A percentile compares a stretch with the other conserved stretches of the same genome.
These are phyloP conservation scores for Epinotia bilunana DNA, from an alignment of 2,888 invertebrate species.

Conservation along the genomic window DNA sequence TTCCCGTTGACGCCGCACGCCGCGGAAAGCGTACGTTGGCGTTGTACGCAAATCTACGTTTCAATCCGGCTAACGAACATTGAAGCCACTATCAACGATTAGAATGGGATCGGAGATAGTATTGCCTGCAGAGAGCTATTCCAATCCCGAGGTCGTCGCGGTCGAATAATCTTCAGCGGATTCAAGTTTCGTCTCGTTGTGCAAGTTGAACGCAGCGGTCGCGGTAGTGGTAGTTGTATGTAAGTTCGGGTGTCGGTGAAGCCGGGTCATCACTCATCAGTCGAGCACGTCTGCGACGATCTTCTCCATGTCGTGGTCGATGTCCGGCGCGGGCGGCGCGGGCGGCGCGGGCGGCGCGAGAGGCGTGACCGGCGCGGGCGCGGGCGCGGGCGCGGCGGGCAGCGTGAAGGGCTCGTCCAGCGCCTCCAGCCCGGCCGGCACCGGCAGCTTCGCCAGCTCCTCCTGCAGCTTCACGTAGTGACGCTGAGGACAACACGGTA, in stretches of 20 bases:
- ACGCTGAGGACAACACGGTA: conserved; percentile 79
- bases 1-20: not conserved
- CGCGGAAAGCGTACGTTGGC: not conserved
- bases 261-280: conserved; percentile 70
- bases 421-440: conserved; percentile 90
- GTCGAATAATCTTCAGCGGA: not conserved
- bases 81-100: not conserved
- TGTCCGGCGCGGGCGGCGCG: conserved; percentile 75
- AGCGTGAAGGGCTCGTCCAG: conserved; percentile 85
- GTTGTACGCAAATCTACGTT: not conserved
- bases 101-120: too few species aligned
- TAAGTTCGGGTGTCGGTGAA: not conserved
- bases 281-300: conserved; percentile 89
- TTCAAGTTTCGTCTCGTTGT: not conserved
- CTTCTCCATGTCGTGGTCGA: conserved; percentile 91
- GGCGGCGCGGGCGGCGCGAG: conserved; percentile 55
- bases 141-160: too few species aligned
- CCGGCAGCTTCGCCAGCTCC: conserved; percentile 92
- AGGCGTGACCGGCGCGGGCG: conserved; percentile 52
- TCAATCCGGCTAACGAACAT: not conserved
- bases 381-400: conserved; percentile 65
- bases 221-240: too few species aligned
- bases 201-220: too few species aligned
- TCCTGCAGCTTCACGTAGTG: conserved; percentile 93
- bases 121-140: too few species aligned